Evolutionary conservation across 1,140 invertebrate species (phyloP).

Genomic region (Trichoplusia ni): DNA sequence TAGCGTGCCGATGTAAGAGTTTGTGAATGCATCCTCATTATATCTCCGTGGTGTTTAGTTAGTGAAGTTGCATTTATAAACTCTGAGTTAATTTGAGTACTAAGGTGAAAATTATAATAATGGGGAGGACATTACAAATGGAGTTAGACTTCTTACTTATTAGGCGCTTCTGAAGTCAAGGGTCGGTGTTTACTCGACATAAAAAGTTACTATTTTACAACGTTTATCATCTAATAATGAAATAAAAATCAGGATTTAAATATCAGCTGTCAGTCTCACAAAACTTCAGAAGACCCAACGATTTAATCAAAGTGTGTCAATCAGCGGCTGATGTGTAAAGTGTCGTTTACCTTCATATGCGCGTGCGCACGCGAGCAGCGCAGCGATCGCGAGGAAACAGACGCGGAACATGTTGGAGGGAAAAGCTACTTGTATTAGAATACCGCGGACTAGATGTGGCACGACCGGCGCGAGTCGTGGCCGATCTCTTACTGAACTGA

Average conservation of each 20-base stretch:
- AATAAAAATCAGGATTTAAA: neutral
- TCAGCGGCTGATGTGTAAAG: conserved; percentile 31
- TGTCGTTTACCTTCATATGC: conserved; percentile 49
- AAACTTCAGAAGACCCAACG: conserved; percentile 28
- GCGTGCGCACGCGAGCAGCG: conserved; percentile 41
- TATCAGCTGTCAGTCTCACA: too few relatives aligned
- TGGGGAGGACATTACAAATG: conserved; percentile 44
- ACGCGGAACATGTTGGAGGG: conserved; percentile 42
- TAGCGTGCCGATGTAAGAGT: conserved; percentile 58
- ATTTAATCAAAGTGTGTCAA: conserved; percentile 22
- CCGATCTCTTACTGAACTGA: conserved; percentile 34
- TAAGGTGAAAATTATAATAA: conserved; percentile 30
- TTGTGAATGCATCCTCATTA: conserved; percentile 46
- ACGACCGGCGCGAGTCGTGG: neutral
- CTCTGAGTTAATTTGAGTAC: conserved; percentile 42
- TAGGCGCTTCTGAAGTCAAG: conserved; percentile 26
- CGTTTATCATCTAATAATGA: neutral
- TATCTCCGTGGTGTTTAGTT: neutral
- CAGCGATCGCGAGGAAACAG: conserved; percentile 41
- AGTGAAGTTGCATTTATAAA: conserved; percentile 41
- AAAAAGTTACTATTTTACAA: neutral
- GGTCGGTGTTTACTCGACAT: neutral
- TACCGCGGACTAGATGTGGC: neutral
- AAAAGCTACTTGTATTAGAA: neutral
- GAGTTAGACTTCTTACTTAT: conserved; percentile 29